Conservation (phyloP, 2,888 invertebrate species). For the Eupithecia centaureata region DNA sequence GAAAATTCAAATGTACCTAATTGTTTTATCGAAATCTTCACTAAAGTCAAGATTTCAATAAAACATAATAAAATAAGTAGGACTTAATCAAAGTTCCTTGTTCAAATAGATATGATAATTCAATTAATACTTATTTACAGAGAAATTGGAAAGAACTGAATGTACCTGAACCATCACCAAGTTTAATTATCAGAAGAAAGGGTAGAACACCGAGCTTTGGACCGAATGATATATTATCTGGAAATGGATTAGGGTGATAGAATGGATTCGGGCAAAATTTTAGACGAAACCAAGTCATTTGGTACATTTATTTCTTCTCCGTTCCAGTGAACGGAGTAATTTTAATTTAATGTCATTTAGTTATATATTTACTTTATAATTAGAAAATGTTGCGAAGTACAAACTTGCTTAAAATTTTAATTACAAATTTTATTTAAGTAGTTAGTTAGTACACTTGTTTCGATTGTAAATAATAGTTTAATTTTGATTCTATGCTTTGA, state of each 20-base stretch:
- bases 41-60: too few relatives aligned
- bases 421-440: too few relatives aligned
- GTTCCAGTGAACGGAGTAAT: too few relatives aligned
- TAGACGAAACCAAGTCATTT: neutral
- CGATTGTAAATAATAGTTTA: too few relatives aligned
- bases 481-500: too few relatives aligned
- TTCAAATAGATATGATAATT: neutral
- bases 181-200: slow-evolving; percentile 18
- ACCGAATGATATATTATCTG: neutral
- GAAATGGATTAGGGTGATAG: neutral
- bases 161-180: slow-evolving; percentile 62
- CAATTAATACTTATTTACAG: slow-evolving; percentile 52
- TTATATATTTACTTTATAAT: neutral
- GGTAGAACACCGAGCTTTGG: neutral
- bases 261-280: neutral
- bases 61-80: too few relatives aligned
- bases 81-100: neutral
- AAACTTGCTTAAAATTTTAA: too few relatives aligned
- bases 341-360: neutral
- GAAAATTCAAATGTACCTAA: too few relatives aligned
- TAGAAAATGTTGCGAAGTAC: too few relatives aligned
- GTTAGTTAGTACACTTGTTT: too few relatives aligned
- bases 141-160: slow-evolving; percentile 74
- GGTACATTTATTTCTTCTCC: neutral
- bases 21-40: too few relatives aligned